phyloP scores from a whole-genome alignment of 2,888 invertebrate species.

The Tricholauxania praeusta region DNA sequence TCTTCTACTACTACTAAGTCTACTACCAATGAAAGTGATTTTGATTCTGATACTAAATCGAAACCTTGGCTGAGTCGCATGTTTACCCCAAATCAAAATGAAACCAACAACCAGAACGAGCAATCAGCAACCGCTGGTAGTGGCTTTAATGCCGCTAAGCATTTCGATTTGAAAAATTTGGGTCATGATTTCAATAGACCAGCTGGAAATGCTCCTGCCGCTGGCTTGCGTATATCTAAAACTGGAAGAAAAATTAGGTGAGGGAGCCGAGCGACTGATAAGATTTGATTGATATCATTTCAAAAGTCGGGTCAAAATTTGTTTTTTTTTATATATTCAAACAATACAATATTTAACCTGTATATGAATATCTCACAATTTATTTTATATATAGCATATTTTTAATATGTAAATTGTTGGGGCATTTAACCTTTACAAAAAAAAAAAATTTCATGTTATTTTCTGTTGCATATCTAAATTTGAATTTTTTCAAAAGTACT shows the following conservation, averaged over 20 bases:
- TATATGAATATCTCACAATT: slow-evolving; percentile 9
- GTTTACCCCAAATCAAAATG: slow-evolving; percentile 58
- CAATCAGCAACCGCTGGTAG: slow-evolving; percentile 42
- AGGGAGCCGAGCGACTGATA: slow-evolving; percentile 56
- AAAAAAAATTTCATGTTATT: background rate
- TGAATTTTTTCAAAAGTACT: background rate
- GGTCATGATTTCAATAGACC: slow-evolving; percentile 65
- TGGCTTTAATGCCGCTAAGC: slow-evolving; percentile 61
- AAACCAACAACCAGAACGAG: slow-evolving; percentile 47
- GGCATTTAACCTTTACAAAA: slow-evolving; percentile 21
- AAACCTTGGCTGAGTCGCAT: slow-evolving; percentile 68
- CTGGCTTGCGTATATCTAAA: slow-evolving; percentile 61
- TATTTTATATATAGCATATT: slow-evolving; percentile 2
- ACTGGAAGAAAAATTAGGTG: slow-evolving; percentile 70
- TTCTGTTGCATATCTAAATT: slow-evolving; percentile 21
- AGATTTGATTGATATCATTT: background rate
- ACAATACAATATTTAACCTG: slow-evolving; percentile 10
- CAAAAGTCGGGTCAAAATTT: background rate
- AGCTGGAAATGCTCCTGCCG: slow-evolving; percentile 63
- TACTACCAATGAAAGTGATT: slow-evolving; percentile 56
- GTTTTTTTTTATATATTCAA: slow-evolving; percentile 12
- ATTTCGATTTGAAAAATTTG: slow-evolving; percentile 65
- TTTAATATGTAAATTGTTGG: slow-evolving; percentile 15
- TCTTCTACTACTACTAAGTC: slow-evolving; percentile 56
- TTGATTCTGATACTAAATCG: slow-evolving; percentile 58